Conservation (phyloP, 2,888 invertebrate genomes). For the Lymantria monacha region DNA sequence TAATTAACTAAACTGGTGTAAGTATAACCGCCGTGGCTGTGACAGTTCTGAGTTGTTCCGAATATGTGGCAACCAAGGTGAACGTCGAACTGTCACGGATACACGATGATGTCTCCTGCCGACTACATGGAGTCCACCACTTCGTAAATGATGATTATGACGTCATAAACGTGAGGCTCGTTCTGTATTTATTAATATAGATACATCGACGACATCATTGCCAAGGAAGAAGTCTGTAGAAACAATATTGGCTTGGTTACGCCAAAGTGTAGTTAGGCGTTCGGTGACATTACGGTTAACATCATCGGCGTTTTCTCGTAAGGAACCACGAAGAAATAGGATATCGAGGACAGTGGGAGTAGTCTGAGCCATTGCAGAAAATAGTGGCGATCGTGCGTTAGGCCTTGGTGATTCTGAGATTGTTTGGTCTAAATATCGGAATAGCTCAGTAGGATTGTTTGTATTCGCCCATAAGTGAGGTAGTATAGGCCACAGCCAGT, state of each 20-base stretch:
- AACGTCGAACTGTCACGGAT: conserved; percentile 37
- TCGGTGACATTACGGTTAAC: conserved; percentile 87
- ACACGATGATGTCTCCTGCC: conserved; percentile 25
- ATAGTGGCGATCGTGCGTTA: conserved; percentile 71
- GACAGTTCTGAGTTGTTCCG: conserved; percentile 37
- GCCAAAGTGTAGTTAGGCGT: conserved; percentile 86
- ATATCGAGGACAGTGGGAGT: conserved; percentile 86
- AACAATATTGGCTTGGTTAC: conserved; percentile 85
- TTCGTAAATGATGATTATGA: conserved; percentile 47
- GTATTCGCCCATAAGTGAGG: conserved; percentile 86
- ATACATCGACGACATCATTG: conserved; percentile 86
- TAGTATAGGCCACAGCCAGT: conserved; percentile 84
- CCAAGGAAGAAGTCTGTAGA: conserved; percentile 88
- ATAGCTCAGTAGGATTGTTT: conserved; percentile 59
- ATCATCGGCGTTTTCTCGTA: conserved; percentile 84
- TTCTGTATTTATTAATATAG: conserved; percentile 78
- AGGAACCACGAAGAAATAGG: conserved; percentile 81
- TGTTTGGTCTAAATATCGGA: conserved; percentile 65
- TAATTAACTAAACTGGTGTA: conserved; percentile 44
- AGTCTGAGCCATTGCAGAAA: conserved; percentile 88
- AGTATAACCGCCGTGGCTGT: conserved; percentile 34
- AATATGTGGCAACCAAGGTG: conserved; percentile 52
- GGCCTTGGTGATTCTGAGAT: conserved; percentile 64
- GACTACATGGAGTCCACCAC: conserved; percentile 55
- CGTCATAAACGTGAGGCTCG: conserved; percentile 71